A percentile compares a stretch with the other conserved stretches of the same genome.
Conservation (phyloP, 2,797 vertebrate genomes). For the Sebastiscus tertius region DNA sequence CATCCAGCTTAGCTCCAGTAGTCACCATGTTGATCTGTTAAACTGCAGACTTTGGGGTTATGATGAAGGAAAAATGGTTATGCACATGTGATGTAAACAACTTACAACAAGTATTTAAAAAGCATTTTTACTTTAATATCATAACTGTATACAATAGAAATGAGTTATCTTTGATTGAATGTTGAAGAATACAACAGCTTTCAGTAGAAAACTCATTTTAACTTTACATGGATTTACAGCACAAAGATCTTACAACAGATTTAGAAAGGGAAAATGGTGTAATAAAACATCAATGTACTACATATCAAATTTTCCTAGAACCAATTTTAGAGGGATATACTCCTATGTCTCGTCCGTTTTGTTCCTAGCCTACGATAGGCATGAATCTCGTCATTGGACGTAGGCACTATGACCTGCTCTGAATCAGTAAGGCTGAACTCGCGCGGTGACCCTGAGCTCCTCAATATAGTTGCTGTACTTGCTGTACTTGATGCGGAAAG, state of each 20-base stretch:
- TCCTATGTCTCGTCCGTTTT: not conserved
- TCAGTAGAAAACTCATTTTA: not conserved
- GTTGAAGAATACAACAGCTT: not conserved
- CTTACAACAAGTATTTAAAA: not conserved
- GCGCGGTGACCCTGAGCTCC: not conserved
- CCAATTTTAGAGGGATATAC: constrained; percentile 13
- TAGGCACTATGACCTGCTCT: not conserved
- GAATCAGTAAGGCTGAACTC: not conserved
- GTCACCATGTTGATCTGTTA: no score
- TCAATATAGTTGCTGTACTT: not conserved
- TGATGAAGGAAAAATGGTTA: no score
- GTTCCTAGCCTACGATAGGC: not conserved
- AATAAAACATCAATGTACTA: not conserved
- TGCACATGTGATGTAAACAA: not conserved
- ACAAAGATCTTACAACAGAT: not conserved
- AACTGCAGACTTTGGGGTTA: no score
- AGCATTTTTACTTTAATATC: not conserved
- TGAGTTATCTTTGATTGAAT: not conserved
- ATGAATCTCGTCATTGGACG: not conserved
- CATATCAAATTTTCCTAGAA: not conserved
- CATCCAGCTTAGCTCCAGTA: no score
- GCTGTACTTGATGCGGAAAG: not conserved
- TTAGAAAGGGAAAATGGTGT: not conserved
- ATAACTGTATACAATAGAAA: not conserved
- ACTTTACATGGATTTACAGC: not conserved